phyloP scores from a whole-genome alignment of 1,140 invertebrate genomes.

The Frieseomelitta varia region DNA sequence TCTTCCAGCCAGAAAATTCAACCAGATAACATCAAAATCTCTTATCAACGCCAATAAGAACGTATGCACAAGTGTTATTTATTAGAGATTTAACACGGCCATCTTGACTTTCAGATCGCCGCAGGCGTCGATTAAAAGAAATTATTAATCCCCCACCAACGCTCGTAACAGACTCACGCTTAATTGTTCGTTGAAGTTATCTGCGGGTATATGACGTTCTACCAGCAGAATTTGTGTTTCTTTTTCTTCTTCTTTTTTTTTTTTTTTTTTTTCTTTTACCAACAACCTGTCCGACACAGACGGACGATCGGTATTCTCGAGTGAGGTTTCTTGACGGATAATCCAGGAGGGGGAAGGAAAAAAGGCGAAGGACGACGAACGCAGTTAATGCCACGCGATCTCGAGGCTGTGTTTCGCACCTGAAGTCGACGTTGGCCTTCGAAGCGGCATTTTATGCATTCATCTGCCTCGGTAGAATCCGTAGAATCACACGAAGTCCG shows the following conservation, averaged over 20 bases:
- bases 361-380: neutral
- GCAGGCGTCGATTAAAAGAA: neutral
- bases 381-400: neutral
- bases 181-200: neutral
- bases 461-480: neutral
- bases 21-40: neutral
- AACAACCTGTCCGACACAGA: neutral
- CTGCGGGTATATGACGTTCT: conserved; percentile 44
- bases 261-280: neutral
- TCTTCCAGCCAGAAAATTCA: too few relatives aligned
- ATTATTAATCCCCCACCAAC: too few relatives aligned
- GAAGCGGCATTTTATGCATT: neutral
- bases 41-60: neutral
- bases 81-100: neutral
- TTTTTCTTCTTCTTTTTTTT: too few relatives aligned
- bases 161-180: too few relatives aligned
- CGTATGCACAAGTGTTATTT: neutral
- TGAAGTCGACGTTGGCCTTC: neutral
- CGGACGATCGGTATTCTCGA: neutral
- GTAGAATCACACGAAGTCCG: neutral
- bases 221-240: neutral
- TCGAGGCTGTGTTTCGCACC: neutral
- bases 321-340: neutral
- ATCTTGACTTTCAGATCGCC: neutral
- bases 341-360: neutral